Base-by-base conservation (phyloP, 2,113 vertebrate genomes). In the Nothocercus julius region DNA sequence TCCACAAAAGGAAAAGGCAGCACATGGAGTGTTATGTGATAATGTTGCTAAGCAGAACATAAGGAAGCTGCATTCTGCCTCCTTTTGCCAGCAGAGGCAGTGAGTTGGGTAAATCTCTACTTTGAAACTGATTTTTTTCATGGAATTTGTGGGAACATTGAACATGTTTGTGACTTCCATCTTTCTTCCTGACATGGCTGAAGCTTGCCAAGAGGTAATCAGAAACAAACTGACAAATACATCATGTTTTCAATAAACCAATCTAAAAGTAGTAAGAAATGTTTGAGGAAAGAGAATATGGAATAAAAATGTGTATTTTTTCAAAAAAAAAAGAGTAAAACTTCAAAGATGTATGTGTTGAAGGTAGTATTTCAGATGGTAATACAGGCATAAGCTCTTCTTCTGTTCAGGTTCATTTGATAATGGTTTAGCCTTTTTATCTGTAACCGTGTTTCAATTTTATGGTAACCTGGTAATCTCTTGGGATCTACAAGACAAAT, bases 11-110 rank as follows among this genome's bases (percentile, higher is more conserved):
- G 36, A 75, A 38, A 63, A 75, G 11, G 16, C 25, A 67, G 18
- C 36, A 47, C 1, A 0, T 3, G 28, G 16, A 59, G 13, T 9
- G 4, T 14, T 85, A 62, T 21, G 7, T 58, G 11, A 24, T 56
- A 21, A 11, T 53, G 40, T 32, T 76, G 21, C 32, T 72, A 42
- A 82, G 17, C 20, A 28, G 11, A 47, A 5, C 47, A 73, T 63
- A 49, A 63, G 34, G 79, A 8, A 6, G 12, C 10, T 53, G 13
- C 85, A 10, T 3, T 83, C 53, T 80, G 27, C 8, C 20, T 86
- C 12, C 7, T 3, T 38, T 72, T 10, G 40, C 32, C 1, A 0
- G 28, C 13, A 53, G 14, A 64, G 21, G 34, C 24, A 51, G 30
- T 4, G 22, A 49, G 66, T 56, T 62, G 22, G 15, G 45, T 17